Evolutionary conservation across 2,113 vertebrate genomes (phyloP), one percentile per base, ranked within the genome.

Genomic region (Jacana jacana): DNA sequence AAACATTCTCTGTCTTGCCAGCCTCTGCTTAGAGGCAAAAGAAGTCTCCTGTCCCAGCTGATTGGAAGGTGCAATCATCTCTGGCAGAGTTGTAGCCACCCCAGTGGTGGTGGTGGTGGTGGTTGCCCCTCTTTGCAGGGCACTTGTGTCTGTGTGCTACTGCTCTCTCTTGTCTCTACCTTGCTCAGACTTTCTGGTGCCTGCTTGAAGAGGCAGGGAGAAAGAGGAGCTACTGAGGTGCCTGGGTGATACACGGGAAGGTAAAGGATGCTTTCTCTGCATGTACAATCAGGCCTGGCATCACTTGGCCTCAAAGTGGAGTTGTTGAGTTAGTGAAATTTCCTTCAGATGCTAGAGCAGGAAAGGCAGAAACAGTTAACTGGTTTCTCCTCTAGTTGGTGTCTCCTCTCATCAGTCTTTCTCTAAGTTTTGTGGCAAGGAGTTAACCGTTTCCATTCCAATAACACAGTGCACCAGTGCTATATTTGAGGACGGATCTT

Each of bases 311-410:
- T 97, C 95, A 86, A 86, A 4, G 91, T 84, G 92, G 92, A 96
- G 96, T 90, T 91, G 96, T 92, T 94, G 96, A 97, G 96, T 94
- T 96, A 90, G 88, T 90, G 77, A 96, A 93, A 95, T 96, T 72
- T 93, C 77, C 88, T 88, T 63, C 79, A 72, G 75, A 95, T 54
- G 39, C 27, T 52, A 72, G 33, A 94, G 55, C 17, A 33, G 51
- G 33, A 85, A 82, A 52, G 37, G 52, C 24, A 73, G 68, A 89
- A 89, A 61, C 78, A 80, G 89, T 89, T 80, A 95, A 91, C 60
- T 77, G 78, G 12, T 78, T 86, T 94, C 68, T 44, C 37, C 31
- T 84, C 58, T 86, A 76, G 77, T 78, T 68, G 61, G 20, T 75
- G 82, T 94, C 68, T 44, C 40, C 28, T 84, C 54, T 86, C 80